Evolutionary conservation across 2,113 vertebrate species (phyloP), one percentile per base, ranked within the genome.

Genomic region (Antechinus stuartii): DNA sequence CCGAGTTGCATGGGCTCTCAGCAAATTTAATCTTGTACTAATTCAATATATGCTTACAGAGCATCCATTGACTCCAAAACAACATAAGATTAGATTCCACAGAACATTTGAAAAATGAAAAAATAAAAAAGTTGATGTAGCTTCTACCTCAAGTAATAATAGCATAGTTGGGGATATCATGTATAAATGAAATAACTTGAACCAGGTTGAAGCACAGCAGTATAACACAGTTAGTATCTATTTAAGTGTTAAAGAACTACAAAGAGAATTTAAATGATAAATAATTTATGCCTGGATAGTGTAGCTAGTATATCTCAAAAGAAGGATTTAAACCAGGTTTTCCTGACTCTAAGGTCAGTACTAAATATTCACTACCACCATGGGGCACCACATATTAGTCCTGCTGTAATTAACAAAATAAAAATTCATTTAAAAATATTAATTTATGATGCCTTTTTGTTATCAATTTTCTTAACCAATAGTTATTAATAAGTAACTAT

Each of bases 81-180:
- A 52, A 92, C 25, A 2, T 94, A 49, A 49, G 30, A 14, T 76
- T 42, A 84, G 24, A 91, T 90, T 93, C 30, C 68, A 12, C 95
- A 46, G 90, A 89, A 55, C 1, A 89, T 46, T 90, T 93, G 90
- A 92, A 92, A 49, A 93, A 76, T 91, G 19, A 54, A 93, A 90
- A 1, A 93, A 93, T 42, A 8, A 93, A 30, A 46, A 42, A 42
- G n/a, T 22, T 22, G 16, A 68, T 68, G 3, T 61, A 30, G 27
- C 11, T 68, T 68, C 61, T 68, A 2, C 61, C 61, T 68, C 14
- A 35, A 68, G 57, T 14, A 35, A 16, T 68, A 68, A 68, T 68
- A 35, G 35, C 35, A 35, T 3, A 68, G 61, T 68, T 68, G 27
- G 61, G 30, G 12, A 68, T 35, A 68, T 68, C 61, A 68, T 68